A percentile compares a stretch with the other conserved stretches of the same genome.
Conservation (phyloP, 53 echinoderm and acorn worm species). For the Glandiceps talaboti region DNA sequence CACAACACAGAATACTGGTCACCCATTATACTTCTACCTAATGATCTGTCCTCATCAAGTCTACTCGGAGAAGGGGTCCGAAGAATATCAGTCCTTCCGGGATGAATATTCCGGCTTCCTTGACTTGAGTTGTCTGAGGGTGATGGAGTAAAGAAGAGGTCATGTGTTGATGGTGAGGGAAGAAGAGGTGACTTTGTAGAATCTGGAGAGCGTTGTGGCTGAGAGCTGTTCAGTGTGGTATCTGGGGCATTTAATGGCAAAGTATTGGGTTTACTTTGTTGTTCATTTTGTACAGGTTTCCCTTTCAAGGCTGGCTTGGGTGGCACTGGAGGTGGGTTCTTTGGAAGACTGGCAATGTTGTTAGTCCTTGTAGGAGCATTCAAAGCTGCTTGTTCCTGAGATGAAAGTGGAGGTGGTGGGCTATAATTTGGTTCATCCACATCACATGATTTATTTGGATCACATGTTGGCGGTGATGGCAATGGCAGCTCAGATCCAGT, state of each 20-base stretch:
- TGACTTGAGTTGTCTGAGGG: neutral
- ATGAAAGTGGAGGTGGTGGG: conserved; percentile 51
- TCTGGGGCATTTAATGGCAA: conserved; percentile 28
- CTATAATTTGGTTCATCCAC: conserved; percentile 52
- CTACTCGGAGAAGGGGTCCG: neutral
- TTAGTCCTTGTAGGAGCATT: neutral
- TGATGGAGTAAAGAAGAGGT: conserved; percentile 26
- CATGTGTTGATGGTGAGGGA: conserved; percentile 35
- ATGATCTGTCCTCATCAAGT: neutral
- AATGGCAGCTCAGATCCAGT: conserved; percentile 9
- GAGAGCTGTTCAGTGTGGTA: conserved; percentile 8
- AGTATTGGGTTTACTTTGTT: conserved; percentile 12
- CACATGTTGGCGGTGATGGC: conserved; percentile 42
- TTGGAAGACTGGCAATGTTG: neutral
- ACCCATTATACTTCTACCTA: neutral
- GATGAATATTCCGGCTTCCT: neutral
- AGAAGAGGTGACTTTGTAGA: conserved; percentile 1
- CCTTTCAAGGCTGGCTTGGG: neutral
- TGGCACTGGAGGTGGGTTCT: neutral
- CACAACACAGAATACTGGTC: neutral
- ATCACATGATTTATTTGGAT: conserved; percentile 36
- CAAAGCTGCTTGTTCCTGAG: neutral
- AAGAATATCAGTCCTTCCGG: neutral
- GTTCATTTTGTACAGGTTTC: neutral
- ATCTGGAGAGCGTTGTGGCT: neutral